phyloP scores from a whole-genome alignment of 2,888 invertebrate species.

The Lamellibrachia satsuma region DNA sequence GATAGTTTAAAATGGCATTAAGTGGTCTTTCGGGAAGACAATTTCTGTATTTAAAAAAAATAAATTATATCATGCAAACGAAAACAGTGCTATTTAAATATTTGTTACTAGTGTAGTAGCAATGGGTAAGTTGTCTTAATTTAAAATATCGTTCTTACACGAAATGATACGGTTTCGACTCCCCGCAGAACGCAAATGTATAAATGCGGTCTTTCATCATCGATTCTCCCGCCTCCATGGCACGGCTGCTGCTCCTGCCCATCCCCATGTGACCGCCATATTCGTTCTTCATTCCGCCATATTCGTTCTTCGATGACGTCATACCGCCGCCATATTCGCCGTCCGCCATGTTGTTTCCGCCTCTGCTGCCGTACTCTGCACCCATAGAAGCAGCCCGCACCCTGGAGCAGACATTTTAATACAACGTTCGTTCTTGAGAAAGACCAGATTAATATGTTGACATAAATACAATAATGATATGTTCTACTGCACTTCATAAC shows the following conservation, averaged over 20 bases:
- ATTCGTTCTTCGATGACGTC: background rate
- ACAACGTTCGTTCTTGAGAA: too few species aligned
- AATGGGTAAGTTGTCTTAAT: too few species aligned
- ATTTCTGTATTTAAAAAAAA: too few species aligned
- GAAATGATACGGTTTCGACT: slow-evolving; percentile 18
- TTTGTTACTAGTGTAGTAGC: too few species aligned
- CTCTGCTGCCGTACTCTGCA: background rate
- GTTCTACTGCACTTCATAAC: too few species aligned
- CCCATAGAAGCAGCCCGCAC: background rate
- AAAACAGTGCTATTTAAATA: too few species aligned
- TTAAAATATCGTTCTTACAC: slow-evolving; percentile 8
- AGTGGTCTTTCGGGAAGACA: too few species aligned
- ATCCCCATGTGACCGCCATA: background rate
- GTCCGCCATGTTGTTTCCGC: background rate
- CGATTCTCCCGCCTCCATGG: background rate
- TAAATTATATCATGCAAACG: too few species aligned
- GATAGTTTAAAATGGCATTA: too few species aligned
- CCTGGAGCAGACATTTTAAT: background rate
- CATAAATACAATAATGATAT: too few species aligned
- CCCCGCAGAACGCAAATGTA: slow-evolving; percentile 24
- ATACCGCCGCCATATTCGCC: background rate
- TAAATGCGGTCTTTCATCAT: slow-evolving; percentile 20
- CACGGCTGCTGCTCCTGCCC: background rate
- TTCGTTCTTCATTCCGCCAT: background rate
- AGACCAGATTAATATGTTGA: too few species aligned